phyloP scores from a whole-genome alignment of 2,888 invertebrate genomes.

The Malthinus flaveolus region DNA sequence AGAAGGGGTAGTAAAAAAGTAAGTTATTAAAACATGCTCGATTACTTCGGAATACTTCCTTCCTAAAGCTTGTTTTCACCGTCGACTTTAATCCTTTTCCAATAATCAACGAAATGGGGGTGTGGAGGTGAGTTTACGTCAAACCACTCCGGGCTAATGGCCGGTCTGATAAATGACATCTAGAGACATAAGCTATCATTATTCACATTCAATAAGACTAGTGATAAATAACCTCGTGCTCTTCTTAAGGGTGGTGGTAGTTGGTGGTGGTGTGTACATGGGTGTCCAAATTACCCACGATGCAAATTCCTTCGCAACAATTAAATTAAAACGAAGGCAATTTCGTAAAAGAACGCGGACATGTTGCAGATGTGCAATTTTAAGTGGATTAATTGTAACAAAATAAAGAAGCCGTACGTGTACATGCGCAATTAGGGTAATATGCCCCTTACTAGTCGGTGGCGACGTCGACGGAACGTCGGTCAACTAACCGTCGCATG shows the following conservation, averaged over 20 bases:
- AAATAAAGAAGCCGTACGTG: slow-evolving; percentile 33
- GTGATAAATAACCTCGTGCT: slow-evolving; percentile 35
- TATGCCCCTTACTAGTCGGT: slow-evolving; percentile 36
- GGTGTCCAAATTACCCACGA: not conserved
- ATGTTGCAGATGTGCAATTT: slow-evolving; percentile 43
- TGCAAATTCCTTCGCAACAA: slow-evolving; percentile 12
- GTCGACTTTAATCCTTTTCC: slow-evolving; percentile 36
- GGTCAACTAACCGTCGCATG: slow-evolving; percentile 41
- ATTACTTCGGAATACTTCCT: slow-evolving; percentile 30
- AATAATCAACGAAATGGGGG: slow-evolving; percentile 28
- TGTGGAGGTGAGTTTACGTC: slow-evolving; percentile 15
- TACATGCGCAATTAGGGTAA: slow-evolving; percentile 42
- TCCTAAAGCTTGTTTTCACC: slow-evolving; percentile 33
- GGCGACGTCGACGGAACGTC: slow-evolving; percentile 41
- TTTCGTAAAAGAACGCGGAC: slow-evolving; percentile 37
- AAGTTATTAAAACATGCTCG: slow-evolving; percentile 22
- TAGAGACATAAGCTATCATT: slow-evolving; percentile 33
- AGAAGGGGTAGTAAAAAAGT: not conserved
- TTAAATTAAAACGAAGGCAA: slow-evolving; percentile 36
- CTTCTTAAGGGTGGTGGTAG: too few relatives aligned
- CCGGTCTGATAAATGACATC: slow-evolving; percentile 38
- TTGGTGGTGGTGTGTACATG: too few relatives aligned
- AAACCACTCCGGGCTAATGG: slow-evolving; percentile 24
- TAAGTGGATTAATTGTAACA: slow-evolving; percentile 36
- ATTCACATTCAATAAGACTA: slow-evolving; percentile 39